Conservation (phyloP, 2,888 invertebrate species). For the Thymelicus sylvestris region DNA sequence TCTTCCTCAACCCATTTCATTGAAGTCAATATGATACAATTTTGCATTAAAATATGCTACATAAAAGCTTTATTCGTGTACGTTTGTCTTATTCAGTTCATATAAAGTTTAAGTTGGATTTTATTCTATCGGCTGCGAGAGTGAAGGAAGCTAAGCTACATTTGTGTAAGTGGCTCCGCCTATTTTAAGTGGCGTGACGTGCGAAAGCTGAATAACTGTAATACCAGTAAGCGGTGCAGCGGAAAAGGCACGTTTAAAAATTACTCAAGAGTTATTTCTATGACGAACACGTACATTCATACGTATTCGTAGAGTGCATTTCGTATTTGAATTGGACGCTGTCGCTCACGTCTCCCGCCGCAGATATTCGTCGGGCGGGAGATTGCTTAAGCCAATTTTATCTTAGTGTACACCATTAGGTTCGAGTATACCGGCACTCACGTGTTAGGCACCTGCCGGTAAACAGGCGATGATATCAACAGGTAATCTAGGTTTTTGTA, state of each 20-base stretch:
- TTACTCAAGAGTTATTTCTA: conserved; percentile 74
- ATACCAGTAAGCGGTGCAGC: conserved; percentile 68
- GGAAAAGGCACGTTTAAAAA: conserved; percentile 79
- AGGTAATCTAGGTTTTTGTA: too few relatives aligned
- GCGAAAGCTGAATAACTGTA: conserved; percentile 73
- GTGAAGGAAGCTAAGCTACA: conserved; percentile 69
- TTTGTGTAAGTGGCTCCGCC: conserved; percentile 79
- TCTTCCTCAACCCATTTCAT: conserved; percentile 15
- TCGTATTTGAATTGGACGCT: conserved; percentile 61
- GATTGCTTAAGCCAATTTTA: conserved; percentile 77
- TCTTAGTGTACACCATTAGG: conserved; percentile 74
- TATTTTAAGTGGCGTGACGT: conserved; percentile 77
- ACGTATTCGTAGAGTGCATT: conserved; percentile 63
- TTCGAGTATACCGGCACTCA: conserved; percentile 63
- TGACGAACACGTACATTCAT: conserved; percentile 75
- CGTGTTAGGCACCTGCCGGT: conserved; percentile 21
- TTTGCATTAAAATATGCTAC: conserved; percentile 5
- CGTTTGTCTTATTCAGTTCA: conserved; percentile 57
- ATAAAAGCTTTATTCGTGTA: conserved; percentile 20
- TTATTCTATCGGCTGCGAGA: conserved; percentile 72
- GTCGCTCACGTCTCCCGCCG: conserved; percentile 47
- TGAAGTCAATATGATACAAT: conserved; percentile 29
- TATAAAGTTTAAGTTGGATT: conserved; percentile 76
- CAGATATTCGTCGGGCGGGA: conserved; percentile 59
- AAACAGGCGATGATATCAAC: background rate